Percentiles rank a stretch among this genome's conserved stretches.
These are phyloP conservation scores for Dasysyrphus albostriatus DNA, from an alignment of 2,888 invertebrate genomes.

Conservation along the genomic window DNA sequence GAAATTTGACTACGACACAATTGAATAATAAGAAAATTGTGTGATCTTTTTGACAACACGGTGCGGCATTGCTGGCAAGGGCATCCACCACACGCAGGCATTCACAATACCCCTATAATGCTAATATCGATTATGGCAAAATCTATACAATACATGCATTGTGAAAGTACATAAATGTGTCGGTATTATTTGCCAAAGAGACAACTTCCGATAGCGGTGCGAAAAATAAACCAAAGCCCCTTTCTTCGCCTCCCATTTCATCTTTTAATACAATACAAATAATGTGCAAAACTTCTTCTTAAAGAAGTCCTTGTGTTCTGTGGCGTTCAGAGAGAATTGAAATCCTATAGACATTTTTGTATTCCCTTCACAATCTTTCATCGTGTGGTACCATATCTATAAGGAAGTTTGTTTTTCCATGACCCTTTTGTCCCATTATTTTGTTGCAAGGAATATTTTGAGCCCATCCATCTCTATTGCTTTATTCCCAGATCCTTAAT, in stretches of 20 bases:
- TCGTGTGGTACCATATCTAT: constrained; percentile 3
- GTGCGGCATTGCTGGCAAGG: too few relatives aligned
- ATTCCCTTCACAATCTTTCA: constrained; percentile 8
- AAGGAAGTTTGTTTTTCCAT: constrained; percentile 73
- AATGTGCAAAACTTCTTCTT: constrained; percentile 46
- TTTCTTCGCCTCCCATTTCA: constrained; percentile 53
- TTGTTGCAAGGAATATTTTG: constrained; percentile 65
- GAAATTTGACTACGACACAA: constrained; percentile 41
- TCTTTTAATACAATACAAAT: constrained; percentile 68
- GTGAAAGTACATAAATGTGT: constrained; percentile 44
- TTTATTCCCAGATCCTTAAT: constrained; percentile 75
- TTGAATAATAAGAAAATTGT: constrained; percentile 54
- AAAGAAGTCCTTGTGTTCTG: constrained; percentile 32
- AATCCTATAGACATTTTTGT: constrained; percentile 33
- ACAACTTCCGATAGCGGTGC: constrained; percentile 56
- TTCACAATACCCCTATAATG: constrained; percentile 67
- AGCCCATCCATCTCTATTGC: constrained; percentile 73
- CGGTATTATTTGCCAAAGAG: constrained; percentile 44
- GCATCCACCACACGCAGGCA: constrained; percentile 43
- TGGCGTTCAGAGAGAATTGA: constrained; percentile 39
- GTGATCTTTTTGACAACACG: constrained; percentile 47
- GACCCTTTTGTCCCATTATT: constrained; percentile 70
- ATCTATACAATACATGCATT: constrained; percentile 57
- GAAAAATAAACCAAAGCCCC: constrained; percentile 60
- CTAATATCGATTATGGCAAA: constrained; percentile 71